phyloP scores from a whole-genome alignment of 1,140 invertebrate genomes.

The Drosophila littoralis region DNA sequence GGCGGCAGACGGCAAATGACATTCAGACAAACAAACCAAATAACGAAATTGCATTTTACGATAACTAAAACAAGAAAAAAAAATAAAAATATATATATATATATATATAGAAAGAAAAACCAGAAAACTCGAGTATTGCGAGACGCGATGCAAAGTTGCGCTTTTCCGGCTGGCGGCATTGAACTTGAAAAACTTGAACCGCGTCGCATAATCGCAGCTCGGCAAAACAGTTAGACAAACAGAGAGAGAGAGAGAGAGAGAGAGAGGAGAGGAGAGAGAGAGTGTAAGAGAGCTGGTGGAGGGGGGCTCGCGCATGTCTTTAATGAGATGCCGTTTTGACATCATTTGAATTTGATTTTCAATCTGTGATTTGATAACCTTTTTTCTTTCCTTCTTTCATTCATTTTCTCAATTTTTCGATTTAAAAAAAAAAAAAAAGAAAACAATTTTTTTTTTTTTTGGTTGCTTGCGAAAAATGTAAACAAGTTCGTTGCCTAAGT shows the following conservation, averaged over 20 bases:
- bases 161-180: constrained; percentile 77
- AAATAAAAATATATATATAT: constrained; percentile 7
- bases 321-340: constrained; percentile 74
- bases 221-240: neutral
- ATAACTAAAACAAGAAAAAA: constrained; percentile 12
- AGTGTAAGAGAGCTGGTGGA: neutral
- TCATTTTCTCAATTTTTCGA: constrained; percentile 8
- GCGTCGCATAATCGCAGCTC: constrained; percentile 15
- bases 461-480: constrained; percentile 72
- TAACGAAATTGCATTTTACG: constrained; percentile 79
- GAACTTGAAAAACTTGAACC: constrained; percentile 72
- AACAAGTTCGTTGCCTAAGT: constrained; percentile 81
- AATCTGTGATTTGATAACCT: constrained; percentile 68
- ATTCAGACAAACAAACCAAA: constrained; percentile 58
- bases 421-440: too few species aligned
- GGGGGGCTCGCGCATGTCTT: constrained; percentile 31
- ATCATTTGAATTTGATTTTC: constrained; percentile 62
- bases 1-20: constrained; percentile 13
- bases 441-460: constrained; percentile 12
- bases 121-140: constrained; percentile 37
- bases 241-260: neutral
- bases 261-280: neutral
- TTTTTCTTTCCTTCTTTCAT: constrained; percentile 14
- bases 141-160: constrained; percentile 23
- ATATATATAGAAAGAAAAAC: constrained; percentile 22